Conservation (phyloP, 2,113 vertebrate genomes). For the Thamnophis sirtalis region DNA sequence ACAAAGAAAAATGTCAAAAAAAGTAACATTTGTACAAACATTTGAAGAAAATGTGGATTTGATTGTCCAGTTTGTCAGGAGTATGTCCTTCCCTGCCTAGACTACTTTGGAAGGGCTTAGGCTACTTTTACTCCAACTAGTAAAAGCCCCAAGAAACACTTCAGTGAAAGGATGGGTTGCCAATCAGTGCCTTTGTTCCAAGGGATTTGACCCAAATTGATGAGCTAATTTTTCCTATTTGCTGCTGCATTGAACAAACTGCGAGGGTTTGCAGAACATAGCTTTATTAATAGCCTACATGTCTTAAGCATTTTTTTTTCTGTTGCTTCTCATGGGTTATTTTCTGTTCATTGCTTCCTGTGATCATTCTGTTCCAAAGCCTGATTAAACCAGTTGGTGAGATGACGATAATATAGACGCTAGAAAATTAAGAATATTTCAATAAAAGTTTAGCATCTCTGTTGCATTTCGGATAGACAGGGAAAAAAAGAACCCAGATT, state of each 20-base stretch:
- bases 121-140: neutral
- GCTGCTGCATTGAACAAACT: conserved; percentile 16
- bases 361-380: conserved; percentile 33
- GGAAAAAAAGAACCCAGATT: conserved; percentile 14
- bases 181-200: neutral
- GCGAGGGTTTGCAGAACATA: rapidly evolving
- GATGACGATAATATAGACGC: conserved; percentile 33
- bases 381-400: conserved; percentile 40
- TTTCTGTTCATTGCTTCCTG: conserved; percentile 59
- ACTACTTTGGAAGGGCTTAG: neutral
- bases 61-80: neutral
- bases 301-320: conserved; percentile 48
- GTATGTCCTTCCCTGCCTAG: neutral
- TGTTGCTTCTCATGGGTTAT: conserved; percentile 71
- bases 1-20: neutral
- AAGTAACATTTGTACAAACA: neutral
- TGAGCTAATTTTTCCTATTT: conserved; percentile 21
- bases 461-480: neutral
- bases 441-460: conserved; percentile 38
- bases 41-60: neutral
- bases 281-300: conserved; percentile 67
- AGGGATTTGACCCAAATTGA: neutral
- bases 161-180: too few relatives aligned
- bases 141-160: neutral
- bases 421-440: conserved; percentile 27